phyloP scores from a whole-genome alignment of 2,797 vertebrate species.

The Sebastes melanostomus region DNA sequence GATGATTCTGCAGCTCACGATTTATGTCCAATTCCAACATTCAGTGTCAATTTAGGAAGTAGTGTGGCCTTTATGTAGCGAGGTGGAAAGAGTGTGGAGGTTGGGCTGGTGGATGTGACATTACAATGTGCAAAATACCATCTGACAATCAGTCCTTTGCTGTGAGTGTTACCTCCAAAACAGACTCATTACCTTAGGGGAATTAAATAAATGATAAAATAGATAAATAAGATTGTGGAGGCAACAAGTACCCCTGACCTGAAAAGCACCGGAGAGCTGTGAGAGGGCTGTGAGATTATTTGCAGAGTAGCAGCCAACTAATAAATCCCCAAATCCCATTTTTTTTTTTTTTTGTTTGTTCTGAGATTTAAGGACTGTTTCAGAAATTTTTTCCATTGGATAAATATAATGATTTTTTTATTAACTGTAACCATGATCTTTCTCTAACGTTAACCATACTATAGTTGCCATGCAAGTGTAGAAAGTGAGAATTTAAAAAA shows the following conservation, averaged over 20 bases:
- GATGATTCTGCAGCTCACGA: neutral
- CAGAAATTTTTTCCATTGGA: neutral
- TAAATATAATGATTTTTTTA: neutral
- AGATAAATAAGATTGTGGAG: neutral
- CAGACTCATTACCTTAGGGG: neutral
- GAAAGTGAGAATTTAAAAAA: neutral
- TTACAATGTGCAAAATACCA: neutral
- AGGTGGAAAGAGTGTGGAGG: neutral
- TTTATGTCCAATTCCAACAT: neutral
- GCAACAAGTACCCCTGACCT: neutral
- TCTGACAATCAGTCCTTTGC: neutral
- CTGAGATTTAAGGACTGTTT: neutral
- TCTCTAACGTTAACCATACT: neutral
- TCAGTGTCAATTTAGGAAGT: neutral
- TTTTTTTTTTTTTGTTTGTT: neutral
- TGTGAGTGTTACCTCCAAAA: neutral
- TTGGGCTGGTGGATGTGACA: neutral
- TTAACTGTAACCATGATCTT: neutral
- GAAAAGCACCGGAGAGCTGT: no score
- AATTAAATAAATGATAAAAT: neutral
- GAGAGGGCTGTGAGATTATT: neutral
- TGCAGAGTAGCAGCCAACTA: neutral
- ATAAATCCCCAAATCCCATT: neutral
- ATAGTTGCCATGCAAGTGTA: neutral
- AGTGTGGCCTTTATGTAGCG: neutral